Percentiles rank a stretch among this genome's conserved stretches.
These are phyloP conservation scores for Hippocampus mohnikei DNA, from an alignment of 2,113 vertebrate genomes.

Conservation along the genomic window DNA sequence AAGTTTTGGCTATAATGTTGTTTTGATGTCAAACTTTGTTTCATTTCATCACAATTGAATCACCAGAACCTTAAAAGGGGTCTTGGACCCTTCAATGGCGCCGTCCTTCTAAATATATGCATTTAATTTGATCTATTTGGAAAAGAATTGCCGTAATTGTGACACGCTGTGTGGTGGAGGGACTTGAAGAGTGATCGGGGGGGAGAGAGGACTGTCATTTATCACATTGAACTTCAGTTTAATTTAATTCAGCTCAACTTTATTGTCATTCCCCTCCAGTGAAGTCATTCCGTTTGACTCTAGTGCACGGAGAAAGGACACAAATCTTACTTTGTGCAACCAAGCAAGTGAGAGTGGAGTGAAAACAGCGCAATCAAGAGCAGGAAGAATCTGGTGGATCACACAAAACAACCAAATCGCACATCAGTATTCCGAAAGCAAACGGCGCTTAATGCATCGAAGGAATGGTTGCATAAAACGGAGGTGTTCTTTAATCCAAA, in stretches of 20 bases:
- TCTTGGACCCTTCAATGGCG: constrained; percentile 36
- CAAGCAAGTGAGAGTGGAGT: constrained; percentile 18
- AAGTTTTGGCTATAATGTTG: constrained; percentile 50
- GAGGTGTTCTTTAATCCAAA: constrained; percentile 12
- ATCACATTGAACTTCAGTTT: constrained; percentile 41
- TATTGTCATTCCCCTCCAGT: constrained; percentile 46
- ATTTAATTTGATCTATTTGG: constrained; percentile 54
- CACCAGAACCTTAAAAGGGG: constrained; percentile 45
- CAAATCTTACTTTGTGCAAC: not conserved
- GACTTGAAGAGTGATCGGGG: constrained; percentile 21
- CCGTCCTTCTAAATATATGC: constrained; percentile 49
- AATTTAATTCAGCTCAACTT: constrained; percentile 48
- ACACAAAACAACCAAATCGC: constrained; percentile 13
- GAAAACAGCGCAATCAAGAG: constrained; percentile 12
- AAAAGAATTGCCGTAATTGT: constrained; percentile 23
- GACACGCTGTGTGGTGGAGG: constrained; percentile 7
- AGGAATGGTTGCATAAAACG: not conserved
- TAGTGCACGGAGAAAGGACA: constrained; percentile 13
- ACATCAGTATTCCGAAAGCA: not conserved
- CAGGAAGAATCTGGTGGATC: constrained; percentile 1
- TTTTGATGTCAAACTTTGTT: constrained; percentile 55
- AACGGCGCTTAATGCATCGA: not conserved
- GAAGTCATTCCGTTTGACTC: constrained; percentile 30
- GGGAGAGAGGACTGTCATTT: constrained; percentile 32
- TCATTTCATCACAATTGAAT: constrained; percentile 49